Percentiles rank a stretch among this genome's conserved stretches.
Conservation (phyloP, 2,113 vertebrate genomes). For the Pterocles burchelli region DNA sequence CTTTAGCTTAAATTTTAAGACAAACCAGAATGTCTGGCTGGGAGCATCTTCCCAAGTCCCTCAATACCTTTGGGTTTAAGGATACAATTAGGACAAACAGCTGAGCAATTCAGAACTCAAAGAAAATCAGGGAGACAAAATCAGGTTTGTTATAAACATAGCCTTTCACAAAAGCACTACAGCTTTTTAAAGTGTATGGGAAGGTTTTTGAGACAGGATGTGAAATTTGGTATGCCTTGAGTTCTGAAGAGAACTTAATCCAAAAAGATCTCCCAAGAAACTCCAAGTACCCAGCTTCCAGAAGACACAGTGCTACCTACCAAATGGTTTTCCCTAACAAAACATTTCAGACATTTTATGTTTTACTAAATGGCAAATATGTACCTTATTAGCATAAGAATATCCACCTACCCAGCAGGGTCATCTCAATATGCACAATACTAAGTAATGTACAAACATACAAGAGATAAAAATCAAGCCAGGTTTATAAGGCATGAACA, state of each 20-base stretch:
- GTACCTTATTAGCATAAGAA: neutral
- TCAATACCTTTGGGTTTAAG: neutral
- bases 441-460: neutral
- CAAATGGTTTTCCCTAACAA: neutral
- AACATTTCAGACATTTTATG: neutral
- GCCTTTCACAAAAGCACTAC: neutral
- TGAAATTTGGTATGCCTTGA: neutral
- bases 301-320: neutral
- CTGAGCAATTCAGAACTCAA: neutral
- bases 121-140: neutral
- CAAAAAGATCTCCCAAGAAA: neutral
- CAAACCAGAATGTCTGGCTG: neutral
- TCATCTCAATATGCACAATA: neutral
- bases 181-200: neutral
- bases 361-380: neutral
- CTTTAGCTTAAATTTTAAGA: neutral
- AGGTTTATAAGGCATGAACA: neutral
- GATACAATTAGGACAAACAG: conserved; percentile 23
- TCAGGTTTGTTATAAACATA: neutral
- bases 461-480: neutral
- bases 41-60: neutral
- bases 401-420: neutral
- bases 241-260: neutral
- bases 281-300: neutral
- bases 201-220: neutral